Evolutionary conservation across 1,140 invertebrate species (phyloP).

Genomic region (Drosophila eugracilis): DNA sequence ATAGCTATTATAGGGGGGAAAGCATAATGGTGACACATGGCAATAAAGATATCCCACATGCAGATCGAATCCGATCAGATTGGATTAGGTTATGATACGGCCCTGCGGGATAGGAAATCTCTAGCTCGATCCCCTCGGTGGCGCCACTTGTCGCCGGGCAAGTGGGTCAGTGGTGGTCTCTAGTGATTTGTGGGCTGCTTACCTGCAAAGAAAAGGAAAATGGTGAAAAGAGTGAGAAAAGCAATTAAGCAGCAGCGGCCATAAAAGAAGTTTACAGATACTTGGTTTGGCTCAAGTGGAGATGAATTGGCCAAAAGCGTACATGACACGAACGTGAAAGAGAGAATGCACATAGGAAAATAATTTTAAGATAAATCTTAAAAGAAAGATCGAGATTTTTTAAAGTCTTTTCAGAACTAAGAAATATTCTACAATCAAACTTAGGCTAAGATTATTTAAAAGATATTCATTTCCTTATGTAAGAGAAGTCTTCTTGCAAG

Average conservation of each 20-base stretch:
- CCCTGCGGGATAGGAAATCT: slow-evolving; percentile 44
- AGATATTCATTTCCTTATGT: too few relatives aligned
- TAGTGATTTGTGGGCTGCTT: slow-evolving; percentile 34
- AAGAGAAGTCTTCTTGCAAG: too few relatives aligned
- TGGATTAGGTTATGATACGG: slow-evolving; percentile 1
- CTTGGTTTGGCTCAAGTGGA: slow-evolving; percentile 24
- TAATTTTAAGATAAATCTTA: background rate
- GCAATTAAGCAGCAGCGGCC: slow-evolving; percentile 63
- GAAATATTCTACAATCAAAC: too few relatives aligned
- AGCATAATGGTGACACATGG: slow-evolving; percentile 76
- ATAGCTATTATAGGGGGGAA: slow-evolving; percentile 42
- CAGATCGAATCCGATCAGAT: slow-evolving; percentile 24
- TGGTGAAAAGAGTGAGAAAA: slow-evolving; percentile 34
- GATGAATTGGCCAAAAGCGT: slow-evolving; percentile 56
- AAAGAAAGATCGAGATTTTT: too few relatives aligned
- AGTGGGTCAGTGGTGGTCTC: slow-evolving; percentile 69
- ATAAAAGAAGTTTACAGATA: slow-evolving; percentile 60
- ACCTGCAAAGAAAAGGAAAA: slow-evolving; percentile 63
- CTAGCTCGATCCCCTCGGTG: slow-evolving; percentile 28
- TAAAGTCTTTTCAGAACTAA: too few relatives aligned
- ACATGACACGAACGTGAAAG: slow-evolving; percentile 37
- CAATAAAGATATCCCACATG: slow-evolving; percentile 77
- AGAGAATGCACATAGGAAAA: background rate
- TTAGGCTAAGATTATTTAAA: too few relatives aligned
- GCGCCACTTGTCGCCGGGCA: slow-evolving; percentile 57